Conservation (phyloP, 2,888 invertebrate genomes). For the Amaurobius ferox region DNA sequence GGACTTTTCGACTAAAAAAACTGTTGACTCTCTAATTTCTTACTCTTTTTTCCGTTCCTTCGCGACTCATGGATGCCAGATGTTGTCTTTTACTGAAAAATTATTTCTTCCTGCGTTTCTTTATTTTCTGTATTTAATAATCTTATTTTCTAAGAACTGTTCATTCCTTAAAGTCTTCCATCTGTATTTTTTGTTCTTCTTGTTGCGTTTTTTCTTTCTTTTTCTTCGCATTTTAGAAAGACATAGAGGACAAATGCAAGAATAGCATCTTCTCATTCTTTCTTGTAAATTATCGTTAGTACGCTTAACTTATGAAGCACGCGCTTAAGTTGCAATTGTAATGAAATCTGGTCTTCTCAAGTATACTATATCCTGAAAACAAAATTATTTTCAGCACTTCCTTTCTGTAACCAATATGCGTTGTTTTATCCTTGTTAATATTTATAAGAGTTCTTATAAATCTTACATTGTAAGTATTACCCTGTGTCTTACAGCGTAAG, state of each 20-base stretch:
- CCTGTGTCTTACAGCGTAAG: too few species aligned
- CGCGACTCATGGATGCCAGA: conserved; percentile 64
- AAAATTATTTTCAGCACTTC: too few species aligned
- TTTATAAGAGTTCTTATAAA: too few species aligned
- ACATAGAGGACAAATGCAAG: neutral
- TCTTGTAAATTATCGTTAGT: too few species aligned
- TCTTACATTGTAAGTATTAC: too few species aligned
- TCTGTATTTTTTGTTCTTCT: conserved; percentile 23
- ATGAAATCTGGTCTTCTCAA: too few species aligned
- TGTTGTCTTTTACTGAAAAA: conserved; percentile 70
- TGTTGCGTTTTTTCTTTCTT: neutral
- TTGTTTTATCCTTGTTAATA: too few species aligned
- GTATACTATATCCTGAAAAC: too few species aligned
- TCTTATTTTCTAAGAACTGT: conserved; percentile 61
- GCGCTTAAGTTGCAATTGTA: too few species aligned
- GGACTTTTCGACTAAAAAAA: conserved; percentile 60
- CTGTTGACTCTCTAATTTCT: conserved; percentile 69
- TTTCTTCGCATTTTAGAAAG: neutral
- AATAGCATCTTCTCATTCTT: neutral
- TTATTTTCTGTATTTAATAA: conserved; percentile 54
- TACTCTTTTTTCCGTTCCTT: conserved; percentile 29
- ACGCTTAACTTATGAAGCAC: too few species aligned
- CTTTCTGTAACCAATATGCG: too few species aligned
- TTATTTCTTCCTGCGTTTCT: conserved; percentile 63
- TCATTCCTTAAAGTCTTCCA: conserved; percentile 40